Evolutionary conservation across 2,888 invertebrate species (phyloP).

Genomic region (Pogonocherus hispidulus): DNA sequence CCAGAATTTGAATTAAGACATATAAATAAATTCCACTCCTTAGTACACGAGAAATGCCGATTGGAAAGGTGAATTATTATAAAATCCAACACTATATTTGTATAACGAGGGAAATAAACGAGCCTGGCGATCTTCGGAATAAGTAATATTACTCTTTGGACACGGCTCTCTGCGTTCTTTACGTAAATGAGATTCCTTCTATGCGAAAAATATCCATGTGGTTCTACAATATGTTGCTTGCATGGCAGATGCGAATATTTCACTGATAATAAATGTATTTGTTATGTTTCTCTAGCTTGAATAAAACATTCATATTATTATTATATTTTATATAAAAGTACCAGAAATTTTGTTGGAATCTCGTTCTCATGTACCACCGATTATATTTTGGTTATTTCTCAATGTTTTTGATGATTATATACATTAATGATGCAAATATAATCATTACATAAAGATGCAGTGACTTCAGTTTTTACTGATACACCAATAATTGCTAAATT

Average conservation of each 20-base stretch:
- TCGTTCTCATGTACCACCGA: no score
- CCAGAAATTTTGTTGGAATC: no score
- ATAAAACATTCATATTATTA: no score
- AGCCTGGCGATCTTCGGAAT: not conserved
- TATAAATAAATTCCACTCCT: not conserved
- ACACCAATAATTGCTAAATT: no score
- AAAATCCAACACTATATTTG: not conserved
- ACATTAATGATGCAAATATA: no score
- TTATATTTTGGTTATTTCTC: no score
- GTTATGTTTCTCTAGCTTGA: not conserved
- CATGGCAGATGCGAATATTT: slow-evolving; percentile 6
- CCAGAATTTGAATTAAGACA: not conserved
- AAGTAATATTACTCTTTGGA: slow-evolving; percentile 11
- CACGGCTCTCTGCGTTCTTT: slow-evolving; percentile 1
- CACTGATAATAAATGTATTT: slow-evolving; percentile 1
- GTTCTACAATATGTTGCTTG: slow-evolving; percentile 12
- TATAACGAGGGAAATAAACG: not conserved
- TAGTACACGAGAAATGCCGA: not conserved
- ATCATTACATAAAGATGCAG: no score
- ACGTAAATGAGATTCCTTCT: slow-evolving; percentile 17
- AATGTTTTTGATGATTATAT: no score
- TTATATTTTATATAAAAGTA: no score
- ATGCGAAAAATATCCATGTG: not conserved
- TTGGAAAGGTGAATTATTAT: not conserved
- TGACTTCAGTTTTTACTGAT: no score